A percentile compares a stretch with the other conserved stretches of the same genome.
Evolutionary conservation across 2,113 vertebrate genomes (phyloP).

Genomic region (Rhynchopsitta pachyrhyncha): DNA sequence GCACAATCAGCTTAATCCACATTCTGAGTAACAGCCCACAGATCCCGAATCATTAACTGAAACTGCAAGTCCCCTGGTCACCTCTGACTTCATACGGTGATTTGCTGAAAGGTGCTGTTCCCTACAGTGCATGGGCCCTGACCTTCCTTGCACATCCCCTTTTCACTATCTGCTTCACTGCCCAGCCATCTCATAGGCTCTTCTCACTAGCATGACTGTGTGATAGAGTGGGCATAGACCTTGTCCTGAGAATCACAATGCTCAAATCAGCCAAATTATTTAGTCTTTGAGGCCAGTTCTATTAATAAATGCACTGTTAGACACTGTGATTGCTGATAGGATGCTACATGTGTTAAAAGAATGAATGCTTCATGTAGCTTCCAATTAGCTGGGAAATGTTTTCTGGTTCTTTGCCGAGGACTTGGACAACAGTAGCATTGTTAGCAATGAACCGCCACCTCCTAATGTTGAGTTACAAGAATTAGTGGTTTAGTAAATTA

Average conservation of each 20-base stretch:
- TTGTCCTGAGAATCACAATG: neutral
- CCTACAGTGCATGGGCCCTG: neutral
- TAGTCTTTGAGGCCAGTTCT: neutral
- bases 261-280: neutral
- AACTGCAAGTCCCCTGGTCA: neutral
- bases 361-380: neutral
- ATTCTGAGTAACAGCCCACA: neutral
- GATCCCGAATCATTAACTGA: neutral
- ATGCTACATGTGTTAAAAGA: neutral
- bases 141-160: neutral
- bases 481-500: conserved; percentile 33
- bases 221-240: neutral
- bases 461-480: neutral
- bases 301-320: neutral
- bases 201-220: neutral
- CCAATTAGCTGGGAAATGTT: conserved; percentile 49
- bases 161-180: neutral
- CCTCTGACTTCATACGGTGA: neutral
- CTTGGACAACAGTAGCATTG: conserved; percentile 36
- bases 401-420: conserved; percentile 45
- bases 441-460: conserved; percentile 1
- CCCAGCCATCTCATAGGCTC: neutral
- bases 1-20: neutral
- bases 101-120: neutral
- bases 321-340: neutral